These are phyloP conservation scores for Nyctibius grandis DNA, from an alignment of 2,797 vertebrate species.

Conservation along the genomic window DNA sequence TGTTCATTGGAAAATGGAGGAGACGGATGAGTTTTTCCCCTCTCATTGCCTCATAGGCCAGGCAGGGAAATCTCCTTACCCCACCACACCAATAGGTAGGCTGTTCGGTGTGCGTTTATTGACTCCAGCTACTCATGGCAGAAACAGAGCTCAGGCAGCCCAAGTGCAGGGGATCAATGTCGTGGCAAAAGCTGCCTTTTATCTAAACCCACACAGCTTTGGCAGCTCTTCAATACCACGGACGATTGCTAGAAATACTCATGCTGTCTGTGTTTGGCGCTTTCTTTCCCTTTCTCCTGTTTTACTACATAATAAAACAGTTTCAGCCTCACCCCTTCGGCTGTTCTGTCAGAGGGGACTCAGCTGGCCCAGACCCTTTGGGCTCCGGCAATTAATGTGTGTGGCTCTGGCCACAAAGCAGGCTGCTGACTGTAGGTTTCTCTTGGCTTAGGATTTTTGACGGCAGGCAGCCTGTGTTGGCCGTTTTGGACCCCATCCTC, in stretches of 20 bases:
- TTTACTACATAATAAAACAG: not conserved
- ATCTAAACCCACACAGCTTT: not conserved
- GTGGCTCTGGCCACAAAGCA: not conserved
- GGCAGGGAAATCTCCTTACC: not conserved
- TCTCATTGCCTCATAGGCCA: not conserved
- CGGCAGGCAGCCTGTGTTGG: constrained; percentile 75
- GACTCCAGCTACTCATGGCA: not conserved
- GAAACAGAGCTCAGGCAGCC: not conserved
- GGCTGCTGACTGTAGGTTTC: not conserved
- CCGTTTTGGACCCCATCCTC: constrained; percentile 70
- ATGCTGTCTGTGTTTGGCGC: not conserved
- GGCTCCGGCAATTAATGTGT: not conserved
- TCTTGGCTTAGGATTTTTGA: constrained; percentile 73
- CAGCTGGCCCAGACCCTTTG: not conserved
- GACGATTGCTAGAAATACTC: not conserved
- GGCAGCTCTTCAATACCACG: not conserved
- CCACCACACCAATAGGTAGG: not conserved
- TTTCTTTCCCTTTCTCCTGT: not conserved
- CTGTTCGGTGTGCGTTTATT: not conserved
- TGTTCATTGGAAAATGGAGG: not conserved
- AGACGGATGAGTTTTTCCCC: not conserved
- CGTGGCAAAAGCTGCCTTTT: not conserved
- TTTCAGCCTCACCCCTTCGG: not conserved
- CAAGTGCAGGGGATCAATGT: not conserved
- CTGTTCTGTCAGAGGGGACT: not conserved